These are phyloP conservation scores for Sesia apiformis DNA, from an alignment of 2,888 invertebrate species.

Conservation along the genomic window DNA sequence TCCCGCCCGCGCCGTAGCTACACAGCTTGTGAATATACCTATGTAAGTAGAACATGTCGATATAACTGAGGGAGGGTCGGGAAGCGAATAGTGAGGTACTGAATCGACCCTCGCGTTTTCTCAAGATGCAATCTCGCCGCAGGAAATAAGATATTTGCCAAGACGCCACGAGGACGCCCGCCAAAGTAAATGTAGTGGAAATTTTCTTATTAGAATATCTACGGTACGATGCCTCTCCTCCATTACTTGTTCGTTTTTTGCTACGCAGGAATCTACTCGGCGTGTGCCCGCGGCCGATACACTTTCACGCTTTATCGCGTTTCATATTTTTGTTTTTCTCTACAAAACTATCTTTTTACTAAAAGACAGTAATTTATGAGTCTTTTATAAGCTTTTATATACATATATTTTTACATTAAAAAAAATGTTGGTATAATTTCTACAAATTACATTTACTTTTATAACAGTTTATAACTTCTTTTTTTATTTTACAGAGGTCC, in stretches of 20 bases:
- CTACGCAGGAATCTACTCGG: slow-evolving; percentile 55
- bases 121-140: slow-evolving; percentile 75
- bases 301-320: slow-evolving; percentile 47
- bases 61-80: slow-evolving; percentile 27
- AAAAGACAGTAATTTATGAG: too few relatives aligned
- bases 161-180: slow-evolving; percentile 73
- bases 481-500: too few relatives aligned
- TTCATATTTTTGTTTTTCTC: background rate
- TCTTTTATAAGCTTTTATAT: too few relatives aligned
- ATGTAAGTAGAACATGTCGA: slow-evolving; percentile 1
- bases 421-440: too few relatives aligned
- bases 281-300: slow-evolving; percentile 32
- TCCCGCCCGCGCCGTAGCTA: too few relatives aligned
- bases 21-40: background rate
- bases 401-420: too few relatives aligned
- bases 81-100: slow-evolving; percentile 63
- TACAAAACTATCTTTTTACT: too few relatives aligned
- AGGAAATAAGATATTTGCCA: slow-evolving; percentile 76
- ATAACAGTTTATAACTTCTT: too few relatives aligned
- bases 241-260: slow-evolving; percentile 54
- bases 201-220: slow-evolving; percentile 76
- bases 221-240: slow-evolving; percentile 68
- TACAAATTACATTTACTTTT: too few relatives aligned
- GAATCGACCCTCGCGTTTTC: slow-evolving; percentile 71
- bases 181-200: slow-evolving; percentile 75